These are phyloP conservation scores for Oreotragus oreotragus DNA, from an alignment of 2,113 vertebrate species.

Conservation along the genomic window DNA sequence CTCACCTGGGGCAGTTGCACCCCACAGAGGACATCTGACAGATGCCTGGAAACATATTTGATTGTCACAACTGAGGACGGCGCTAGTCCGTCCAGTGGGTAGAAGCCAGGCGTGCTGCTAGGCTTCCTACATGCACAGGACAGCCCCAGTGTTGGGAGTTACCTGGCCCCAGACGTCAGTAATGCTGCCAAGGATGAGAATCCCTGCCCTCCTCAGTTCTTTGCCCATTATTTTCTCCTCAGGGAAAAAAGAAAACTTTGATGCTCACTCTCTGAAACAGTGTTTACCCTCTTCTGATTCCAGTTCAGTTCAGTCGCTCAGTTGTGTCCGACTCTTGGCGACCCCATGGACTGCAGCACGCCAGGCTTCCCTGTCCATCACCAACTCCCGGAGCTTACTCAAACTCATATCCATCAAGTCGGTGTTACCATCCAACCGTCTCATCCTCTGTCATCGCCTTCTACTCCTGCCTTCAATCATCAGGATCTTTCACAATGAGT, in stretches of 20 bases:
- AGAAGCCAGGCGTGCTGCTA: neutral
- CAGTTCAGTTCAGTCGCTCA: neutral
- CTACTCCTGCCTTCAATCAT: neutral
- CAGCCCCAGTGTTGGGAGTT: fast-evolving
- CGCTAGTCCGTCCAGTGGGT: neutral
- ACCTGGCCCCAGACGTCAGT: neutral
- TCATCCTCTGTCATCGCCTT: neutral
- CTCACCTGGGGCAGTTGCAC: neutral
- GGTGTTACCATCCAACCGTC: neutral
- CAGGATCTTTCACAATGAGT: neutral
- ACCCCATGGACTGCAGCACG: fast-evolving
- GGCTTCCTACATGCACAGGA: neutral
- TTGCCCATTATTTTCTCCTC: neutral
- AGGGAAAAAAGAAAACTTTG: neutral
- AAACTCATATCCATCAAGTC: fast-evolving
- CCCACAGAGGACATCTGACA: neutral
- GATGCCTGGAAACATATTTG: neutral
- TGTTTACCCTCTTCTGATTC: neutral
- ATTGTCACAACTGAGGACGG: neutral
- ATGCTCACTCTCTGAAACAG: neutral
- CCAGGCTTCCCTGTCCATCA: neutral
- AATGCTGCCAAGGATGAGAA: neutral
- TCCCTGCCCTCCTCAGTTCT: neutral
- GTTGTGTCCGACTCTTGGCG: fast-evolving
- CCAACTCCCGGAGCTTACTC: neutral